Evolutionary conservation across 1,140 invertebrate genomes (phyloP), one percentile per base, ranked within the genome.

Genomic region (Microplitis mediator): DNA sequence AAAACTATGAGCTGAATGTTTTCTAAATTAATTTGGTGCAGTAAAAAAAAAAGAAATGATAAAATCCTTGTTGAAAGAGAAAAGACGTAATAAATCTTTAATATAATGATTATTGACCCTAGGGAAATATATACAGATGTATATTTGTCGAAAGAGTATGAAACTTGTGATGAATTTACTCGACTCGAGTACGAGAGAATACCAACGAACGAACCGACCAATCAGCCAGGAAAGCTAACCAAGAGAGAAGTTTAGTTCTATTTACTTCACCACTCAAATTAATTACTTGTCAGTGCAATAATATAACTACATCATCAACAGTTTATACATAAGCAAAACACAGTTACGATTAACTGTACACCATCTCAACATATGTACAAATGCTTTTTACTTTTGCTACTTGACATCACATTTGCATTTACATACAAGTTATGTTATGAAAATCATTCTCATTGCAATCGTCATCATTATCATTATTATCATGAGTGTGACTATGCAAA

Each of bases 211-310:
- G 8, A 45, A 45, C 6, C 39, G 39, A 45, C 39, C 39, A 45
- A 45, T 45, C 39, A 45, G 39, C 39, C 39, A 23, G 23, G 23
- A 9, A 39, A 45, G 9, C 5, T 51, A 14, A 35, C 11, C 14
- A 23, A 60, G 60, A 54, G 13, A 35, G 31, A 50, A 31, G 36
- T 35, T 36, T 58, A 69, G 52, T n/a, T 31, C 56, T 74, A 61
- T 81, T 81, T 81, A 73, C 69, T 39, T 72, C 67, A 65, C 76
- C 79, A 82, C 80, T 82, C 75, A 74, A 82, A 82, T 82, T 82
- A 81, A 82, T 82, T 82, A 81, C 77, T 63, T 56, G 63, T 73
- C 72, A 61, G 74, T 68, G 74, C 70, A 74, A 80, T 81, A 77
- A 78, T 73, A 68, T 64, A 63, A 36, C 9, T 50, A 32, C 39